Conservation (phyloP, 2,113 vertebrate genomes). For the Perccottus glenii region DNA sequence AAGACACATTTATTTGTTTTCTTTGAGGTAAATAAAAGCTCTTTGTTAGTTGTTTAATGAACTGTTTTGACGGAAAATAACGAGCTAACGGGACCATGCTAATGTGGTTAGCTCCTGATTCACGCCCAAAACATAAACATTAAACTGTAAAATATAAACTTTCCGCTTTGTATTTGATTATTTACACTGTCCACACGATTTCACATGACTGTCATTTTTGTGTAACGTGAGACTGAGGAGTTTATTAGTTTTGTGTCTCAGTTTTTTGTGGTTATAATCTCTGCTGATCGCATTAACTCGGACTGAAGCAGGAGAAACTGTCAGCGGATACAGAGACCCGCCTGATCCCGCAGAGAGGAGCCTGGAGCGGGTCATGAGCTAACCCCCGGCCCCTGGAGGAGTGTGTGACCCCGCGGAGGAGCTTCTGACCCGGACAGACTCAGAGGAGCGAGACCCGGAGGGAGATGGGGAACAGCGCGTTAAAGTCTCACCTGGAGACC, state of each 20-base stretch:
- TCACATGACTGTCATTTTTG: background rate
- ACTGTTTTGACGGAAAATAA: background rate
- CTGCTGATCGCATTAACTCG: constrained; percentile 7
- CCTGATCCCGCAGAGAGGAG: background rate
- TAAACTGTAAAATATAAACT: background rate
- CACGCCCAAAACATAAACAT: constrained; percentile 6
- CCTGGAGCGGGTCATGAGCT: constrained; percentile 2
- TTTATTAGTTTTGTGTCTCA: background rate
- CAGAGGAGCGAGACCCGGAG: no score
- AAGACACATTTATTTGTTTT: background rate
- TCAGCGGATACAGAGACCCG: background rate
- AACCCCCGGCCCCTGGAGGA: background rate
- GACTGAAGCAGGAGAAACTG: background rate
- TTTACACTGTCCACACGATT: background rate
- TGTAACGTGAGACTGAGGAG: background rate
- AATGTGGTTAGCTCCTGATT: constrained; percentile 7
- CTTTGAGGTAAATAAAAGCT: background rate
- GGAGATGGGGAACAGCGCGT: constrained; percentile 93
- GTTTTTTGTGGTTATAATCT: constrained; percentile 2
- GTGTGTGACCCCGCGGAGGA: background rate
- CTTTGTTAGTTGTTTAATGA: background rate
- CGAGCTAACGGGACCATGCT: constrained; percentile 7
- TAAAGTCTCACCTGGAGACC: constrained; percentile 96
- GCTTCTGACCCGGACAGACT: background rate
- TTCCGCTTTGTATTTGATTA: background rate